Base-by-base conservation (phyloP, 2,113 vertebrate genomes). In the Xiphophorus maculatus region DNA sequence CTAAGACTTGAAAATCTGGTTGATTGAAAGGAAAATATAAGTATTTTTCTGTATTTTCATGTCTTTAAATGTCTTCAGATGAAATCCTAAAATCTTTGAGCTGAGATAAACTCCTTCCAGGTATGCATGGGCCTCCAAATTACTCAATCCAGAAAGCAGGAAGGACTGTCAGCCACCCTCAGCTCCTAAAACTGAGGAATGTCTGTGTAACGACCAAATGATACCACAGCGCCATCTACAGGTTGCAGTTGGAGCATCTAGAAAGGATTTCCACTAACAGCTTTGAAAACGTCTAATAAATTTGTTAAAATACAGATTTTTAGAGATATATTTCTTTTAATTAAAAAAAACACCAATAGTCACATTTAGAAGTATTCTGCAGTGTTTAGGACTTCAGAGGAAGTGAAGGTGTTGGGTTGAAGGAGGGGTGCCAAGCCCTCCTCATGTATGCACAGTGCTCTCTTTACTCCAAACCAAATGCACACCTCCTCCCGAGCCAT, bases 391-490 rank as follows among this genome's bases (percentile, higher is more conserved):
- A 37, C 78, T 30, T 80, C 61, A 66, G 58, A 88, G 88, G 88
- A 92, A 92, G 90, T 85, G 70, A 69, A 77, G 64, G 69, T 65
- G 44, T 65, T 74, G 79, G 82, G 87, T 73, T 67, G 71, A 69
- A 28, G 71, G 69, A 71, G 42, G 76, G 76, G 78, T 28, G 69
- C 61, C 42, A 63, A 69, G 7, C 79, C 76, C 75, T 10, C 69
- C 74, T 74, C 63, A 81, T 84, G 60, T 72, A 83, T 84, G 68
- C 90, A 94, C 90, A 92, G 89, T 83, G 82, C 79, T 89, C 89
- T 87, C 89, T 94, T 93, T 89, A 89, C 86, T 80, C 82, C 80
- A 84, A 85, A 82, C 84, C 85, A 87, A 88, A 91, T 81, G 87
- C 73, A 85, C 71, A 73, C 72, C 77, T 78, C 74, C 63, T 79